Evolutionary conservation across 1,140 invertebrate species (phyloP).

Genomic region (Euwallacea fornicatus): DNA sequence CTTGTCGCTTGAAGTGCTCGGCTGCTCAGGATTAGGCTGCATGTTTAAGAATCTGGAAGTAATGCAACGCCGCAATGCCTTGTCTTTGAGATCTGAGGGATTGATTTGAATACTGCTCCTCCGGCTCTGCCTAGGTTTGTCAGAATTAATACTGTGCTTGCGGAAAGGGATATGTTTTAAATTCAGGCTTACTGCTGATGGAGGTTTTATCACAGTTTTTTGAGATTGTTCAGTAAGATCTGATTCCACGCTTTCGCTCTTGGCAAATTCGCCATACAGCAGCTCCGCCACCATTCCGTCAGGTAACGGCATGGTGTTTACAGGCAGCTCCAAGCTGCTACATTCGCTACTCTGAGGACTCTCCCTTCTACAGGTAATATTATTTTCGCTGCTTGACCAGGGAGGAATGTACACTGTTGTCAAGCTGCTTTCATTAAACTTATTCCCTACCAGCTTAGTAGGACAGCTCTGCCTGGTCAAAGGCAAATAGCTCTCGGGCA

Average conservation of each 20-base stretch:
- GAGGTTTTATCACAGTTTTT: slow-evolving; percentile 57
- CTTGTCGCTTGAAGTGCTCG: slow-evolving; percentile 9
- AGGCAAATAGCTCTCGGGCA: slow-evolving; percentile 42
- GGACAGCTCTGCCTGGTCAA: slow-evolving; percentile 54
- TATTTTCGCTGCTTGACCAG: slow-evolving; percentile 55
- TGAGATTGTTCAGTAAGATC: slow-evolving; percentile 47
- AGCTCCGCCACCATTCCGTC: slow-evolving; percentile 57
- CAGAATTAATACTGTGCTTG: slow-evolving; percentile 51
- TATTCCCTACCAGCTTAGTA: slow-evolving; percentile 60
- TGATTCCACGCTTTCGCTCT: slow-evolving; percentile 46
- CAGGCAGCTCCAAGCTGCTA: slow-evolving; percentile 58
- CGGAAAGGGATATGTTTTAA: slow-evolving; percentile 45
- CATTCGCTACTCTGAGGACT: slow-evolving; percentile 49
- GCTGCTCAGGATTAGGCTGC: slow-evolving; percentile 26
- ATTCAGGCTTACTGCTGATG: slow-evolving; percentile 45
- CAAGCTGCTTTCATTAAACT: slow-evolving; percentile 57
- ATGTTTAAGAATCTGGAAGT: slow-evolving; percentile 57
- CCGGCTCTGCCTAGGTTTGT: slow-evolving; percentile 45
- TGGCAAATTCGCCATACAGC: slow-evolving; percentile 49
- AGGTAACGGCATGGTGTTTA: slow-evolving; percentile 54
- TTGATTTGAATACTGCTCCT: slow-evolving; percentile 49
- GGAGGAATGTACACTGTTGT: slow-evolving; percentile 59
- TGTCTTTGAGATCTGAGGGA: slow-evolving; percentile 38
- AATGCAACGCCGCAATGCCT: slow-evolving; percentile 53
- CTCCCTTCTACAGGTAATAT: slow-evolving; percentile 40